phyloP scores from a whole-genome alignment of 2,797 vertebrate species.

The Sarcophilus harrisii region DNA sequence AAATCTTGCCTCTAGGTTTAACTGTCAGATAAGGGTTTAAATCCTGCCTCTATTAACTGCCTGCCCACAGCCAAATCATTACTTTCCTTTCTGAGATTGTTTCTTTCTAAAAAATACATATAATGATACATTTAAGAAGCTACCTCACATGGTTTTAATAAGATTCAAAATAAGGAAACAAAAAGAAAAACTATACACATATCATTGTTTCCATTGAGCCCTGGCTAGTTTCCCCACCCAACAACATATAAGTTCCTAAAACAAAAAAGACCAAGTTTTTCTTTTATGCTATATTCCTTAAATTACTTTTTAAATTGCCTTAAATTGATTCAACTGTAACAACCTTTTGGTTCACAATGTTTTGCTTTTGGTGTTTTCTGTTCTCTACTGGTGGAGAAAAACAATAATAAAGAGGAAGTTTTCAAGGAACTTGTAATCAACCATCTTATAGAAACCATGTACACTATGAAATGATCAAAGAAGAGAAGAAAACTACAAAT shows the following conservation, averaged over 20 bases:
- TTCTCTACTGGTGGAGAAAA: background rate
- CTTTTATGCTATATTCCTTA: background rate
- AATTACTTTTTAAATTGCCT: background rate
- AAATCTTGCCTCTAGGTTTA: background rate
- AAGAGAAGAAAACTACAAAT: background rate
- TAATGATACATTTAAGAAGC: background rate
- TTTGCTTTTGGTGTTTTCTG: background rate
- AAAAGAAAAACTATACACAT: background rate
- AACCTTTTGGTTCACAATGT: background rate
- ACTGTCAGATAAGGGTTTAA: background rate
- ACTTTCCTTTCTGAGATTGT: background rate
- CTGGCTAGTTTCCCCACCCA: background rate
- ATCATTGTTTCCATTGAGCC: background rate
- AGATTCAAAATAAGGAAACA: no score
- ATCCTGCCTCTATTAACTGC: background rate
- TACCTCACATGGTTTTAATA: background rate
- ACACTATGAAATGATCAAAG: background rate
- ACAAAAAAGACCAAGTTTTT: background rate
- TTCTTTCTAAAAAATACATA: background rate
- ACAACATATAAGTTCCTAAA: background rate
- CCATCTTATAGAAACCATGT: no score
- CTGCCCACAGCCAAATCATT: background rate
- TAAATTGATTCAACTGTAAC: background rate
- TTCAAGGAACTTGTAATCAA: background rate
- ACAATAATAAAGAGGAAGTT: no score